Conservation (phyloP, 1,140 invertebrate species). For the Anastatus disparis region DNA sequence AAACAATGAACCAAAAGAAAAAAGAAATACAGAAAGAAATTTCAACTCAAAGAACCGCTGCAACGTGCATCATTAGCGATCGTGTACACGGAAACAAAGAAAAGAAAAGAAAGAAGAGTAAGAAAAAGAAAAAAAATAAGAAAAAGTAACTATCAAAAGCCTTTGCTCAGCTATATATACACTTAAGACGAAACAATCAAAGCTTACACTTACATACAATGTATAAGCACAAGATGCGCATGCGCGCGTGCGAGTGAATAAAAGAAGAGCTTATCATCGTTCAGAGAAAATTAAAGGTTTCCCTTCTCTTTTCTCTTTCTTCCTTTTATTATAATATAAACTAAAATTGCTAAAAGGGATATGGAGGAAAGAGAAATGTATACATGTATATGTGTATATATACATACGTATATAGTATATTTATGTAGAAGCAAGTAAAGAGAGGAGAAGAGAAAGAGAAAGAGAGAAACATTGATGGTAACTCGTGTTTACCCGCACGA, state of each 20-base stretch:
- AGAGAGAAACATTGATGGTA: too few relatives aligned
- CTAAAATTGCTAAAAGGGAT: conserved; percentile 10
- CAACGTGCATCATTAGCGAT: neutral
- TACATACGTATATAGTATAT: neutral
- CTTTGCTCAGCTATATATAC: too few relatives aligned
- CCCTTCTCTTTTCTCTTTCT: neutral
- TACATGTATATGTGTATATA: neutral
- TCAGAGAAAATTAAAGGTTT: conserved; percentile 26
- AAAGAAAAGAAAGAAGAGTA: neutral
- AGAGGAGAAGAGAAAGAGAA: too few relatives aligned
- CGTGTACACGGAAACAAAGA: neutral
- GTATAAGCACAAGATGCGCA: neutral
- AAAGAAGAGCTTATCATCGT: conserved; percentile 34
- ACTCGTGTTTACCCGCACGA: conserved; percentile 45
- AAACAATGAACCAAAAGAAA: neutral
- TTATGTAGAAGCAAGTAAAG: conserved; percentile 10
- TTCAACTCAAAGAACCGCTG: neutral
- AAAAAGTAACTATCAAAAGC: too few relatives aligned
- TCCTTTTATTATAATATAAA: neutral
- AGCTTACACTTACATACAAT: too few relatives aligned
- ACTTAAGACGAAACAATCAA: conserved; percentile 15
- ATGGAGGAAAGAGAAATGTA: neutral
- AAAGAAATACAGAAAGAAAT: neutral
- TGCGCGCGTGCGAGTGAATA: neutral
- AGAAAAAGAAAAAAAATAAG: too few relatives aligned